Evolutionary conservation across 2,888 invertebrate genomes (phyloP).

Genomic region (Synanthedon vespiformis): DNA sequence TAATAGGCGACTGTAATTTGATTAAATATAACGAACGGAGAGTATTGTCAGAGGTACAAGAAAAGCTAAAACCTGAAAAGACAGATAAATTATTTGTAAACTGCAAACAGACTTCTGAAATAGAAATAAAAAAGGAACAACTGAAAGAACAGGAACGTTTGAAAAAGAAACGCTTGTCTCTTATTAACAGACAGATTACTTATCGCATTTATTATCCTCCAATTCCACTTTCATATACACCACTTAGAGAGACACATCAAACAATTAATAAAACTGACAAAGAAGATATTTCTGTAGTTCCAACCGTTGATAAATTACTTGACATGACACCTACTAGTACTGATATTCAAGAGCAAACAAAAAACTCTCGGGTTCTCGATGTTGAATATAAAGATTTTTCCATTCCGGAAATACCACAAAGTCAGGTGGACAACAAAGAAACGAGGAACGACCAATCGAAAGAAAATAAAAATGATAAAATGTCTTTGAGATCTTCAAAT

Average conservation of each 20-base stretch:
- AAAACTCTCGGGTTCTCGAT: no score
- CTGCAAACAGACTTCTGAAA: conserved; percentile 6
- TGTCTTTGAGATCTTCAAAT: conserved; percentile 32
- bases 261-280: background rate
- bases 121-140: conserved; percentile 9
- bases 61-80: conserved; percentile 16
- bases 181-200: conserved; percentile 36
- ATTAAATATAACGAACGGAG: conserved; percentile 14
- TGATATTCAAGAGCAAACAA: no score
- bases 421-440: conserved; percentile 22
- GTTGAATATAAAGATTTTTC: background rate
- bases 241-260: conserved; percentile 9
- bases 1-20: background rate
- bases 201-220: conserved; percentile 22
- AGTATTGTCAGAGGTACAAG: conserved; percentile 37
- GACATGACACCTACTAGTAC: no score
- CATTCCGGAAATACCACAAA: background rate
- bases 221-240: conserved; percentile 37
- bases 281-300: background rate
- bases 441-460: conserved; percentile 1
- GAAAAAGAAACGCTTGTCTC: conserved; percentile 34
- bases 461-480: conserved; percentile 12
- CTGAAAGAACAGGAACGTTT: conserved; percentile 26
- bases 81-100: background rate
- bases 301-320: no score